Conservation (phyloP, 2,797 vertebrate genomes). For the Pelobates cultripes region DNA sequence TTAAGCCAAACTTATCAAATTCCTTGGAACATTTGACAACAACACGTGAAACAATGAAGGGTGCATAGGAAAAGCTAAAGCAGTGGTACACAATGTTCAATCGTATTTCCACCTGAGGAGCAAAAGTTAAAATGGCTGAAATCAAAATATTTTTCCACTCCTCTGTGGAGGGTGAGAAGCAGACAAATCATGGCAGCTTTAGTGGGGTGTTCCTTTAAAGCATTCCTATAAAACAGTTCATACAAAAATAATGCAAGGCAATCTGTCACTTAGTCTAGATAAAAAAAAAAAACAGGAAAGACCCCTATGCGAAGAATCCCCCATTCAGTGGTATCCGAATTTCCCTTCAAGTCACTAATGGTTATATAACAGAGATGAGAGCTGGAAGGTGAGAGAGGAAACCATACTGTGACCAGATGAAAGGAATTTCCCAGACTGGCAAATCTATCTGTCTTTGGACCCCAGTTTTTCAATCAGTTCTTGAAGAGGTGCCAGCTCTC, state of each 20-base stretch:
- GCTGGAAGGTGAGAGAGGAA: conserved; percentile 50
- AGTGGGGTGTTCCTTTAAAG: conserved; percentile 50
- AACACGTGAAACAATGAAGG: not conserved
- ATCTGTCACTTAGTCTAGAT: conserved; percentile 45
- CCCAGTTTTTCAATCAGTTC: conserved; percentile 96
- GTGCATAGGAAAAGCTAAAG: conserved; percentile 5
- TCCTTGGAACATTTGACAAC: no score
- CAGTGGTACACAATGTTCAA: conserved; percentile 27
- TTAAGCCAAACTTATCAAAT: no score
- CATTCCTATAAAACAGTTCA: conserved; percentile 48
- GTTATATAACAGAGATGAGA: conserved; percentile 55
- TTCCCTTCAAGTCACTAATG: conserved; percentile 45
- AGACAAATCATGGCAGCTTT: not conserved
- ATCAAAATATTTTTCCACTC: not conserved
- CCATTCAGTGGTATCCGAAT: conserved; percentile 34
- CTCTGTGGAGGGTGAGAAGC: conserved; percentile 3
- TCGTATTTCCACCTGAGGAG: not conserved
- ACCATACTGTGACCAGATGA: conserved; percentile 10
- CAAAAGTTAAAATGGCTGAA: not conserved
- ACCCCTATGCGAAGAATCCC: conserved; percentile 23
- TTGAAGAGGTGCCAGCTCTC: conserved; percentile 93
- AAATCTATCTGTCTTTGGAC: conserved; percentile 93
- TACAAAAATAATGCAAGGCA: conserved; percentile 53
- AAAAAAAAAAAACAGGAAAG: conserved; percentile 4
- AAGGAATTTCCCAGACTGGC: conserved; percentile 20